A percentile compares a stretch with the other conserved stretches of the same genome.
Evolutionary conservation across 2,888 invertebrate species (phyloP).

Genomic region (Rotaria socialis): DNA sequence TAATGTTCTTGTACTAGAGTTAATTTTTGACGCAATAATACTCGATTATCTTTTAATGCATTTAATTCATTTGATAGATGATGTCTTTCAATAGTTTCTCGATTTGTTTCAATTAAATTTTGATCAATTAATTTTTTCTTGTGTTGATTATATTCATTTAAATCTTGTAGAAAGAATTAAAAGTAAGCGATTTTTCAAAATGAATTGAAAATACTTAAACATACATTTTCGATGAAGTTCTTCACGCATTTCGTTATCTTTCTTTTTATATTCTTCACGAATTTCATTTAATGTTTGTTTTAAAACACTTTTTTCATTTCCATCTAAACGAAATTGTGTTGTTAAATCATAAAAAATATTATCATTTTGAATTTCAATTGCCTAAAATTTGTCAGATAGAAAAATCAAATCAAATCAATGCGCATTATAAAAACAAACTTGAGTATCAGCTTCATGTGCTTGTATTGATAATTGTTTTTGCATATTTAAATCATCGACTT

Average conservation of each 20-base stretch:
- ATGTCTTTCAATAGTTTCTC: constrained; percentile 16
- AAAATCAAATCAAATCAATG: not conserved
- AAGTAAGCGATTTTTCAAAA: too few relatives aligned
- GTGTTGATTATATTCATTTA: not conserved
- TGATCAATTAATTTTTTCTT: not conserved
- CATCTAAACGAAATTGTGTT: not conserved
- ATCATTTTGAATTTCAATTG: constrained; percentile 21
- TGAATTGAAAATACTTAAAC: not conserved
- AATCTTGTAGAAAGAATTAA: not conserved
- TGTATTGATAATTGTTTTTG: not conserved
- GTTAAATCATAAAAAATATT: constrained; percentile 13
- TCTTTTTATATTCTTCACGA: not conserved
- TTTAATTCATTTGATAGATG: not conserved
- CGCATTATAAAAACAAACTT: not conserved
- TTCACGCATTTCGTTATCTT: constrained; percentile 30
- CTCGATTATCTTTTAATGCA: not conserved
- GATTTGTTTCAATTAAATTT: not conserved
- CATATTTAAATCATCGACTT: constrained; percentile 9
- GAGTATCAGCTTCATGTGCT: constrained; percentile 25
- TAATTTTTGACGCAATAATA: not conserved
- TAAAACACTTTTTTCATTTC: not conserved
- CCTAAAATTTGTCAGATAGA: not conserved
- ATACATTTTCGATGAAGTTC: constrained; percentile 28
- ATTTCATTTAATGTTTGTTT: not conserved
- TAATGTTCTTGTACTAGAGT: not conserved